These are phyloP conservation scores for Trachythela sp. DNA, from an alignment of 64 coral and sea anemone species.

Conservation along the genomic window DNA sequence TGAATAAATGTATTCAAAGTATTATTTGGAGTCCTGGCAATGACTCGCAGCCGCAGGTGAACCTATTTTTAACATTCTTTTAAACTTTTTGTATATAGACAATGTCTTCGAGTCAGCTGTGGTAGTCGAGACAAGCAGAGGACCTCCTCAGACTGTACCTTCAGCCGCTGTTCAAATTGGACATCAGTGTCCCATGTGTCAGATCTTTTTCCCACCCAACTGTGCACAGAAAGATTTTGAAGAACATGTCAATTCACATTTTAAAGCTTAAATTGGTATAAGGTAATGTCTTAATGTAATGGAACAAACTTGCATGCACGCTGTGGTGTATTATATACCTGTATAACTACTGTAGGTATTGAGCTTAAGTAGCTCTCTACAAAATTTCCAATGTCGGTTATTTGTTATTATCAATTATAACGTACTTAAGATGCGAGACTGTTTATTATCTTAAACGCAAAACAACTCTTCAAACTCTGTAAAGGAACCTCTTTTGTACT, in stretches of 20 bases:
- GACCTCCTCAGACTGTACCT: not conserved
- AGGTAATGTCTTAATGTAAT: not conserved
- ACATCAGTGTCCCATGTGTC: not conserved
- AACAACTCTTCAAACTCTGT: too few relatives aligned
- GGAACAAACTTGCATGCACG: not conserved
- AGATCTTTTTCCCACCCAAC: not conserved
- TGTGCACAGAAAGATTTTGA: not conserved
- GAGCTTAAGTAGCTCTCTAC: too few relatives aligned
- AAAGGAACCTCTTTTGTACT: too few relatives aligned
- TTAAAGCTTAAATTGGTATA: not conserved
- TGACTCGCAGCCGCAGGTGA: too few relatives aligned
- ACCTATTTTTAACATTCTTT: not conserved
- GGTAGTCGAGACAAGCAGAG: not conserved
- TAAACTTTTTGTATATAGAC: not conserved
- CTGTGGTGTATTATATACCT: not conserved
- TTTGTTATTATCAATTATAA: too few relatives aligned
- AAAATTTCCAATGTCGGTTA: too few relatives aligned
- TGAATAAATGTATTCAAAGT: too few relatives aligned
- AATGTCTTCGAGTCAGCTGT: not conserved
- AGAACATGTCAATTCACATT: not conserved
- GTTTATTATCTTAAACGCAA: too few relatives aligned
- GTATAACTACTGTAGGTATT: too few relatives aligned
- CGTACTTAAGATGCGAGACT: too few relatives aligned
- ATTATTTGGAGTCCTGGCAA: too few relatives aligned
- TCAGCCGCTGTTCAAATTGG: not conserved